phyloP scores from a whole-genome alignment of 2,113 vertebrate species.

The Narcine bancroftii region DNA sequence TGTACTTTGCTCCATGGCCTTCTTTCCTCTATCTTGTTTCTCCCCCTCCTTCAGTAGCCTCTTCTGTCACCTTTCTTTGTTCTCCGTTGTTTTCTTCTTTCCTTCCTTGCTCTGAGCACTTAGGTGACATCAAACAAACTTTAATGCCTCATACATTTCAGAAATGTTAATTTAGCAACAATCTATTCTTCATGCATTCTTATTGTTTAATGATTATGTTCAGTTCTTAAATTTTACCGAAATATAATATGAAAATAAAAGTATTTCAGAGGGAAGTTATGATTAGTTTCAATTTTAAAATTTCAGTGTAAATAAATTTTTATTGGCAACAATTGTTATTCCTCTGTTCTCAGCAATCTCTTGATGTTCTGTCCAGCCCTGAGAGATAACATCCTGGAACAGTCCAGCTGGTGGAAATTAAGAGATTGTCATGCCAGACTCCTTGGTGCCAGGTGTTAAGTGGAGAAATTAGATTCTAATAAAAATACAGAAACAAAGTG shows the following conservation, averaged over 20 bases:
- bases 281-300: not conserved
- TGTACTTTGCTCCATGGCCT: not conserved
- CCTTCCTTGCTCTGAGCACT: not conserved
- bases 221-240: not conserved
- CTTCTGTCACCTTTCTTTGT: not conserved
- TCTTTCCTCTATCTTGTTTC: not conserved
- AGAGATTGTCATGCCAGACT: not conserved
- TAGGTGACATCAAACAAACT: not conserved
- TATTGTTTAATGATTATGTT: not conserved
- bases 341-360: not conserved
- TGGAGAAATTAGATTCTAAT: conserved; percentile 12
- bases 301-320: not conserved
- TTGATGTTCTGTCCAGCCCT: not conserved
- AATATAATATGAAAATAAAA: not conserved
- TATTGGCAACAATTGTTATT: not conserved
- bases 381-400: not conserved
- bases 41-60: no score
- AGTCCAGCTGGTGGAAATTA: not conserved
- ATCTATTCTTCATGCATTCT: not conserved
- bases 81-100: not conserved
- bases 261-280: not conserved
- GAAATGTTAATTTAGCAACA: not conserved
- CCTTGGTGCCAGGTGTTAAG: not conserved
- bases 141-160: not conserved
- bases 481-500: not conserved